Evolutionary conservation across 92 coral and sea anemone genomes (phyloP).

Genomic region (Zoanthus sociatus): DNA sequence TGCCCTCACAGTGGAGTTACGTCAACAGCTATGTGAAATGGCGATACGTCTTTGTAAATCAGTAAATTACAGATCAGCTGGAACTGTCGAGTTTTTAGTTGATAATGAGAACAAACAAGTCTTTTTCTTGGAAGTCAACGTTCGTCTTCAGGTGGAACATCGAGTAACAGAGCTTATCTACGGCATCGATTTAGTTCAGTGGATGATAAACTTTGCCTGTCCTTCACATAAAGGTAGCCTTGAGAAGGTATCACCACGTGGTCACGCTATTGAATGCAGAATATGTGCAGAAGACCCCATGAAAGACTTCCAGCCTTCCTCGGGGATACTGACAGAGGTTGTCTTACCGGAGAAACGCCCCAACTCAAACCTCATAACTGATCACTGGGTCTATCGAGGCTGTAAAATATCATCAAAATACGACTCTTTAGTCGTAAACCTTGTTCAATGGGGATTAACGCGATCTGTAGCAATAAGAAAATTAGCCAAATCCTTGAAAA

Average conservation of each 20-base stretch:
- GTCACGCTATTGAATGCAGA: constrained; percentile 72
- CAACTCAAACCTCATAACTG: constrained; percentile 14
- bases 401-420: constrained; percentile 47
- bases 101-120: constrained; percentile 53
- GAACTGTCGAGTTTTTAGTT: constrained; percentile 73
- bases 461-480: constrained; percentile 45
- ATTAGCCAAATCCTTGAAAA: constrained; percentile 29
- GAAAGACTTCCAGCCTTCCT: constrained; percentile 56
- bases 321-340: constrained; percentile 58
- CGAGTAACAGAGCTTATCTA: constrained; percentile 71
- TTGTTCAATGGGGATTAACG: constrained; percentile 65
- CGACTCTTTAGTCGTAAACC: constrained; percentile 69
- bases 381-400: constrained; percentile 54
- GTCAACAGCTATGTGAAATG: constrained; percentile 53
- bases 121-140: constrained; percentile 66
- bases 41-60: constrained; percentile 59
- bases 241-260: constrained; percentile 42
- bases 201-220: constrained; percentile 63
- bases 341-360: constrained; percentile 37
- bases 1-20: constrained; percentile 48
- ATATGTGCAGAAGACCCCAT: constrained; percentile 63
- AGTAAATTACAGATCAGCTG: constrained; percentile 57
- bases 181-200: constrained; percentile 68
- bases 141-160: constrained; percentile 77
- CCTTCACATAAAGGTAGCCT: constrained; percentile 24